Percentiles rank a stretch among this genome's conserved stretches.
These are phyloP conservation scores for Tridacna gigas DNA, from an alignment of 2,888 invertebrate species.

Conservation along the genomic window DNA sequence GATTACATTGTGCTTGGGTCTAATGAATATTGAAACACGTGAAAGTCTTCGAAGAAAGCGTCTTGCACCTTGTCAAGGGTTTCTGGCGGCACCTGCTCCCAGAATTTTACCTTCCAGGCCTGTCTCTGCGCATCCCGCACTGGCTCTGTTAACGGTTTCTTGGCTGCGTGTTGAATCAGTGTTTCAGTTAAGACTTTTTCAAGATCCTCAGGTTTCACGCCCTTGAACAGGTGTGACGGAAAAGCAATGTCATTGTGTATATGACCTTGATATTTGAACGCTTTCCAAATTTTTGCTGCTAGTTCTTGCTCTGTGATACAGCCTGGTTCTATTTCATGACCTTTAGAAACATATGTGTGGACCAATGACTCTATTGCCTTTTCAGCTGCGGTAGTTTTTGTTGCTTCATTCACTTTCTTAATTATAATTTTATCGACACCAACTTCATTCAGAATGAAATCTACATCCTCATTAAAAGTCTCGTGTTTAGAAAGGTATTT, in stretches of 20 bases:
- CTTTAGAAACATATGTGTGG: conserved; percentile 55
- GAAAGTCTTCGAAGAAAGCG: conserved; percentile 54
- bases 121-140: conserved; percentile 47
- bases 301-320: conserved; percentile 45
- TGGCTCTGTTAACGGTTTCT: conserved; percentile 17
- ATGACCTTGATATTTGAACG: conserved; percentile 57
- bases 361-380: conserved; percentile 32
- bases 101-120: conserved; percentile 47
- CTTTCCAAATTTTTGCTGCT: conserved; percentile 50
- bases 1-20: conserved; percentile 45
- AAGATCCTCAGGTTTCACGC: conserved; percentile 11
- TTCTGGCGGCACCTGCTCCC: conserved; percentile 33
- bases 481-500: conserved; percentile 57
- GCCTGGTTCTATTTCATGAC: conserved; percentile 41
- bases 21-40: conserved; percentile 43
- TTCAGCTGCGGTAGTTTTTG: conserved; percentile 27
- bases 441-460: conserved; percentile 51
- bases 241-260: conserved; percentile 52
- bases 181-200: conserved; percentile 32
- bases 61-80: conserved; percentile 45
- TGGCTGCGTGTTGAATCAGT: conserved; percentile 23
- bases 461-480: conserved; percentile 55
- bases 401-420: conserved; percentile 36
- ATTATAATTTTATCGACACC: conserved; percentile 36
- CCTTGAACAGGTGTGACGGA: conserved; percentile 35